Percentiles rank a stretch among this genome's conserved stretches.
phyloP scores from a whole-genome alignment of 2,797 vertebrate genomes.

The Lacerta viridis region DNA sequence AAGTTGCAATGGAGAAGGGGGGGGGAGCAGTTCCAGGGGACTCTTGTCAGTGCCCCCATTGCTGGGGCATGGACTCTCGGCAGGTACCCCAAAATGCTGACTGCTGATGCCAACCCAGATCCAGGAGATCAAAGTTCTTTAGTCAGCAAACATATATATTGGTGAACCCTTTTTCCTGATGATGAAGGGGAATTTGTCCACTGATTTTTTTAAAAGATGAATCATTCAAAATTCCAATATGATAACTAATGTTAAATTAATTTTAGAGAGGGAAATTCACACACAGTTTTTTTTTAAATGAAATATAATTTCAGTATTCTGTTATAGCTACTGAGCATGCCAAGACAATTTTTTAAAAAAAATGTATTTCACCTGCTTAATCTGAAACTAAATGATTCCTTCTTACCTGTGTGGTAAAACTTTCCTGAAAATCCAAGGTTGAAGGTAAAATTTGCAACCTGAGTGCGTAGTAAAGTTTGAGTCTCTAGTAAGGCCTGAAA shows the following conservation, averaged over 20 bases:
- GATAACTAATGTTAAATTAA: neutral
- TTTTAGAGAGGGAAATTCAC: neutral
- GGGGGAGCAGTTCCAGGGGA: neutral
- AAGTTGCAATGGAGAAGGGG: neutral
- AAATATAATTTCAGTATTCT: neutral
- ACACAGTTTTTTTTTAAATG: neutral
- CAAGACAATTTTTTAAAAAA: conserved; percentile 24
- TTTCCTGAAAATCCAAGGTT: conserved; percentile 99
- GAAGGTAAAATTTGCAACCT: conserved; percentile 99
- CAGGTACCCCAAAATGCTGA: no score
- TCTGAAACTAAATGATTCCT: conserved; percentile 73
- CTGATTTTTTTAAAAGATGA: neutral
- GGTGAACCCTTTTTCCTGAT: neutral
- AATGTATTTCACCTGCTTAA: conserved; percentile 64
- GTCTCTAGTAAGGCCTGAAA: conserved; percentile 96
- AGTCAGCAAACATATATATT: neutral
- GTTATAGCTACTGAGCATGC: conserved; percentile 1
- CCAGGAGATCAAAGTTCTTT: neutral
- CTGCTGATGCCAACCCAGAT: no score
- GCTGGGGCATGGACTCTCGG: no score
- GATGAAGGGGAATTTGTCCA: neutral
- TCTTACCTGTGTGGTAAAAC: conserved; percentile 98
- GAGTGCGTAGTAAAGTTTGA: conserved; percentile 94
- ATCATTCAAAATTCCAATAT: neutral
- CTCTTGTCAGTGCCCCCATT: neutral